Evolutionary conservation across 2,113 vertebrate genomes (phyloP).

Genomic region (Halichoeres trimaculatus): DNA sequence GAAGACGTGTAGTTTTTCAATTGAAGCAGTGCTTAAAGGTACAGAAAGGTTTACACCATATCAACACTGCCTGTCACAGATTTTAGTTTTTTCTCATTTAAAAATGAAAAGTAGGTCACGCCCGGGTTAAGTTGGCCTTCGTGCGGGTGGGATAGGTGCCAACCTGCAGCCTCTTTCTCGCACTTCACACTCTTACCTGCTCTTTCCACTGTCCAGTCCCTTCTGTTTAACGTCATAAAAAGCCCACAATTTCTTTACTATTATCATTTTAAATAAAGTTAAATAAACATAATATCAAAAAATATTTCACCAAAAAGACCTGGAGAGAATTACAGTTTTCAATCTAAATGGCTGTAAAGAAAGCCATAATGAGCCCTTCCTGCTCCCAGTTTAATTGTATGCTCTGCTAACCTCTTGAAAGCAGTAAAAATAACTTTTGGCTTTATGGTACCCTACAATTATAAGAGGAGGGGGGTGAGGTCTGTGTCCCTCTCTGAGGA

Average conservation of each 20-base stretch:
- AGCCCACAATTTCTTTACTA: too few relatives aligned
- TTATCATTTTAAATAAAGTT: too few relatives aligned
- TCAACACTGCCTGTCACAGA: not conserved
- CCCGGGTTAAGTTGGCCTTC: too few relatives aligned
- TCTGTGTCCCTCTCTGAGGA: conserved; percentile 39
- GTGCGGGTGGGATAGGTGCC: too few relatives aligned
- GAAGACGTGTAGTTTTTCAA: conserved; percentile 9
- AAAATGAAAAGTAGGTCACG: too few relatives aligned
- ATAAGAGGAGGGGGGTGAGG: conserved; percentile 64
- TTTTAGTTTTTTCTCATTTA: conserved; percentile 3
- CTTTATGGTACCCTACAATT: conserved; percentile 72
- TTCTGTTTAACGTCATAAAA: too few relatives aligned
- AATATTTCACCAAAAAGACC: not conserved
- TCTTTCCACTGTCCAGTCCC: too few relatives aligned
- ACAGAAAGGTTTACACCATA: conserved; percentile 11
- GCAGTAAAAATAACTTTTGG: conserved; percentile 71
- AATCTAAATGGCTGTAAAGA: conserved; percentile 27
- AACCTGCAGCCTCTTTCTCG: too few relatives aligned
- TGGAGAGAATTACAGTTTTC: not conserved
- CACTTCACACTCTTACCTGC: too few relatives aligned
- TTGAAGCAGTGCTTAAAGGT: conserved; percentile 59
- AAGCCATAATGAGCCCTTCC: conserved; percentile 62
- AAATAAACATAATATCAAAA: not conserved
- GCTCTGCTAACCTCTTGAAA: conserved; percentile 64
- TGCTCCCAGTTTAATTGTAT: conserved; percentile 43